phyloP scores from a whole-genome alignment of 2,113 vertebrate species.

The Fulica atra region DNA sequence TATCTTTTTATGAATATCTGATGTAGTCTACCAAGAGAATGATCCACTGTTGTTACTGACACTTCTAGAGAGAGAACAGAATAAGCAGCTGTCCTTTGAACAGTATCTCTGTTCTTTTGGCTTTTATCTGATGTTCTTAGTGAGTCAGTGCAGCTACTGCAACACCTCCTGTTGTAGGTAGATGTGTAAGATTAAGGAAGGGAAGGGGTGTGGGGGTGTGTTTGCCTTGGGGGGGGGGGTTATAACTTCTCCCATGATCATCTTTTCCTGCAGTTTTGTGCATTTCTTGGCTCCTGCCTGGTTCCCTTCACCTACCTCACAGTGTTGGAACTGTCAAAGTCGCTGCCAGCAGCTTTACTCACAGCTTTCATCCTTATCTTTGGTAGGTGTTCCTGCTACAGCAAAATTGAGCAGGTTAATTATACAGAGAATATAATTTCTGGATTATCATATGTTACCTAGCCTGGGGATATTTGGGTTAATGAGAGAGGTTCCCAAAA shows the following conservation, averaged over 20 bases:
- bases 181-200: not conserved
- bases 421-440: not conserved
- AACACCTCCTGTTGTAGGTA: not conserved
- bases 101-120: not conserved
- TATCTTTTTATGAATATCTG: not conserved
- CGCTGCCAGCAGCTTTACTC: constrained; percentile 85
- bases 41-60: not conserved
- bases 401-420: not conserved
- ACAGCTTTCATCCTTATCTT: constrained; percentile 87
- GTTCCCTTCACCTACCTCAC: constrained; percentile 89
- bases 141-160: not conserved
- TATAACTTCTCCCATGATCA: not conserved
- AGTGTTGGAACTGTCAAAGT: constrained; percentile 87
- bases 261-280: constrained; percentile 85
- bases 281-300: constrained; percentile 88
- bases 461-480: not conserved
- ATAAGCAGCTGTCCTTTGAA: not conserved
- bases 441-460: not conserved
- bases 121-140: not conserved
- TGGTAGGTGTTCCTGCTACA: constrained; percentile 78
- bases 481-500: not conserved
- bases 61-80: not conserved
- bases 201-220: not conserved
- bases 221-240: not conserved
- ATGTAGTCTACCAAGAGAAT: not conserved